Percentiles rank a stretch among this genome's conserved stretches.
phyloP scores from a whole-genome alignment of 1,140 invertebrate species.

The Drosophila auraria region DNA sequence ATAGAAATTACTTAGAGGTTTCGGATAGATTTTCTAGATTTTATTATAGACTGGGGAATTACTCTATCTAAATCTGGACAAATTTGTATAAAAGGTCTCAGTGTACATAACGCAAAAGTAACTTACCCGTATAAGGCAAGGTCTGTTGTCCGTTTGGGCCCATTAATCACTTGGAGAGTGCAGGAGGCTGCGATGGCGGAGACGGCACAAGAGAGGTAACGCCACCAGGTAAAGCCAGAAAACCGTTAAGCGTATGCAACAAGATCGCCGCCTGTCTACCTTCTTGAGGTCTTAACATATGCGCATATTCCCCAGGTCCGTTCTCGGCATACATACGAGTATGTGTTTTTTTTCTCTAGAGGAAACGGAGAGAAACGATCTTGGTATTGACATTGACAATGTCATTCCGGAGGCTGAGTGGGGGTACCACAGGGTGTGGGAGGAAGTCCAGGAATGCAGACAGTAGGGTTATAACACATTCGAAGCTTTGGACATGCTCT shows the following conservation, averaged over 20 bases:
- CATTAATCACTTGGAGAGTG: conserved; percentile 52
- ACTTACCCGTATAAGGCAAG: conserved; percentile 46
- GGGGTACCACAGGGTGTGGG: conserved; percentile 3
- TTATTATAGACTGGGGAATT: no score
- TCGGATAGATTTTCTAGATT: neutral
- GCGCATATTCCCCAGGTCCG: conserved; percentile 56
- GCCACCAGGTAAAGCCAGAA: conserved; percentile 60
- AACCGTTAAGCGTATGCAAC: conserved; percentile 76
- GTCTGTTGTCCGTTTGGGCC: conserved; percentile 31
- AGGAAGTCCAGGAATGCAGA: neutral
- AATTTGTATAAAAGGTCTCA: neutral
- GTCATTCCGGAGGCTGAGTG: conserved; percentile 34
- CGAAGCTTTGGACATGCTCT: neutral
- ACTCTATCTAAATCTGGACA: no score
- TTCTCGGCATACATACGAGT: neutral
- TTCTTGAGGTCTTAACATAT: conserved; percentile 62
- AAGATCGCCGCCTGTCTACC: conserved; percentile 39
- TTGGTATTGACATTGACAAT: conserved; percentile 80
- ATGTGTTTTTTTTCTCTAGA: neutral
- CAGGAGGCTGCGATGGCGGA: conserved; percentile 1
- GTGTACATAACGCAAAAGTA: conserved; percentile 20
- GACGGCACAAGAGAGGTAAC: conserved; percentile 28
- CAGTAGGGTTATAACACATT: neutral
- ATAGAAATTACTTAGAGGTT: neutral
- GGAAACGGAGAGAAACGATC: conserved; percentile 35